Evolutionary conservation across 2,888 invertebrate genomes (phyloP).

Genomic region (Blomia tropicalis): DNA sequence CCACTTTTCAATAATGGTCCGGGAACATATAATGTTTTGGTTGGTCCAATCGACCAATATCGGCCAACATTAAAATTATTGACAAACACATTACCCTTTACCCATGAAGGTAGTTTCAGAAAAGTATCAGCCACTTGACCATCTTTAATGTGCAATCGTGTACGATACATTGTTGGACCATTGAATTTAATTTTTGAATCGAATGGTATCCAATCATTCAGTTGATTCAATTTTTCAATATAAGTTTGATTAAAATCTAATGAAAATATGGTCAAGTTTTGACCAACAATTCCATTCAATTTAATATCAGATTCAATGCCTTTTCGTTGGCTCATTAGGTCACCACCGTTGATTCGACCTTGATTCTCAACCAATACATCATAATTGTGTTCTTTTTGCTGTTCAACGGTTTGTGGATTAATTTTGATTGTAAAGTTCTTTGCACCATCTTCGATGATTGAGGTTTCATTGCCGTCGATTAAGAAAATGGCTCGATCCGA

Average conservation of each 20-base stretch:
- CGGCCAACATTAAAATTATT: conserved; percentile 73
- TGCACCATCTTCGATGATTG: conserved; percentile 26
- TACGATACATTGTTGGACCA: not conserved
- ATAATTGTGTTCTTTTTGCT: conserved; percentile 29
- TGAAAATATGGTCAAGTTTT: conserved; percentile 40
- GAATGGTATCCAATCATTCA: not conserved
- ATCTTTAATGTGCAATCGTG: conserved; percentile 24
- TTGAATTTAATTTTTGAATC: not conserved
- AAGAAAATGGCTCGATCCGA: conserved; percentile 42
- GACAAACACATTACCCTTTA: conserved; percentile 64
- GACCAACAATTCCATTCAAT: conserved; percentile 37
- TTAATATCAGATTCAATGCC: conserved; percentile 38
- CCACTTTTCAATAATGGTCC: conserved; percentile 50
- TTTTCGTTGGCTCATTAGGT: conserved; percentile 38
- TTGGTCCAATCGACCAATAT: conserved; percentile 65
- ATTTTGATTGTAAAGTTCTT: conserved; percentile 12
- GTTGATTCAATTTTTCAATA: conserved; percentile 19
- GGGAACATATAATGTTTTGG: conserved; percentile 65
- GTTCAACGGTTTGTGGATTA: not conserved
- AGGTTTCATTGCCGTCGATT: conserved; percentile 33
- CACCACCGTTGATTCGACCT: conserved; percentile 39
- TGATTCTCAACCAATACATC: conserved; percentile 41
- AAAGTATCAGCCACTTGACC: conserved; percentile 48
- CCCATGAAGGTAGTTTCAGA: conserved; percentile 61
- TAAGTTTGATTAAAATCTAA: conserved; percentile 40